Evolutionary conservation across 53 echinoderm and acorn worm genomes (phyloP).

Genomic region (Zoroaster sp.): DNA sequence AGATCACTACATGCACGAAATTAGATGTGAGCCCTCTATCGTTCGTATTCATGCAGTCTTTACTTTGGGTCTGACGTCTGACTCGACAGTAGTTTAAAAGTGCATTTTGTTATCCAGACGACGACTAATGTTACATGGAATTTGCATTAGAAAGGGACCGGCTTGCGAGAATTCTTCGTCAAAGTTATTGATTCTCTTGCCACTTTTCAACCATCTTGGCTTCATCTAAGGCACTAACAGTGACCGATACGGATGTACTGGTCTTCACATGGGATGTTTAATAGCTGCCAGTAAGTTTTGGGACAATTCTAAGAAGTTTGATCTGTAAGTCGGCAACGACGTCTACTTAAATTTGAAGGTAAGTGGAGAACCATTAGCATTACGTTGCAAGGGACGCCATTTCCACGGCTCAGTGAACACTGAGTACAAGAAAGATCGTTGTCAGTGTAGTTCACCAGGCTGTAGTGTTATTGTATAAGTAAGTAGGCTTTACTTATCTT

Average conservation of each 20-base stretch:
- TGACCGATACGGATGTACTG: neutral
- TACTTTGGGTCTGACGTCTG: neutral
- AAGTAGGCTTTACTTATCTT: no score
- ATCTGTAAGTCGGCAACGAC: neutral
- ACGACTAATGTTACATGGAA: neutral
- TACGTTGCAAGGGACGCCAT: slow-evolving; percentile 57
- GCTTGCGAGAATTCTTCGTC: neutral
- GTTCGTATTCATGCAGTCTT: neutral
- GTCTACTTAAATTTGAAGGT: neutral
- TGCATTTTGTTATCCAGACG: neutral
- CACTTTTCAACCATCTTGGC: neutral
- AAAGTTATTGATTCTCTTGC: neutral
- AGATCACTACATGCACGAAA: neutral
- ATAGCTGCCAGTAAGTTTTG: neutral
- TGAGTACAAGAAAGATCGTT: no score
- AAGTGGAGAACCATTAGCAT: neutral
- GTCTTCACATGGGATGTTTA: neutral
- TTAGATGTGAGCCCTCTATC: slow-evolving; percentile 46
- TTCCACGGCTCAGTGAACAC: slow-evolving; percentile 13
- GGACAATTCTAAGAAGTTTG: neutral
- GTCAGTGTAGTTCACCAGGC: no score
- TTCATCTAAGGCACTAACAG: neutral
- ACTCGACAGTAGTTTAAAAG: neutral
- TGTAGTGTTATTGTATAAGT: no score
- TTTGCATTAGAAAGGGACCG: slow-evolving; percentile 9